These are phyloP conservation scores for Selene dorsalis DNA, from an alignment of 2,797 vertebrate species.

Conservation along the genomic window DNA sequence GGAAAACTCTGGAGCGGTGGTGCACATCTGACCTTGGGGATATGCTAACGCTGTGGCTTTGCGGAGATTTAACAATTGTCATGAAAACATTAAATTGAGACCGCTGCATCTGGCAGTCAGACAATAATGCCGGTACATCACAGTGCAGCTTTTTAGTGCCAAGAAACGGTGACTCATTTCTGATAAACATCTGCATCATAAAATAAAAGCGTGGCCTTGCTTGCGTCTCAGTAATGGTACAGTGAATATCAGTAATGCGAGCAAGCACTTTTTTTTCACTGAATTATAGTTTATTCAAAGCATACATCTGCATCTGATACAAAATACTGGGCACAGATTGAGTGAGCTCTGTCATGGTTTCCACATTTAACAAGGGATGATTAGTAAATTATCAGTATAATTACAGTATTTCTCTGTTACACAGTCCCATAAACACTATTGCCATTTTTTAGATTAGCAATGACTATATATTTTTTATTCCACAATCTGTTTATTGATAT, in stretches of 20 bases:
- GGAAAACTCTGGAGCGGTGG: constrained; percentile 53
- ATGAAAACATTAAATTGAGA: constrained; percentile 80
- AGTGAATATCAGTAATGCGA: constrained; percentile 81
- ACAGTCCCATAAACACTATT: constrained; percentile 53
- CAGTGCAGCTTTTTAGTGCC: constrained; percentile 65
- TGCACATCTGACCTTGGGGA: constrained; percentile 74
- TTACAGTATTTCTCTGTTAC: constrained; percentile 53
- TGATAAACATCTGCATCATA: constrained; percentile 87
- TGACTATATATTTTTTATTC: constrained; percentile 20
- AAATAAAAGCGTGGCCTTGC: constrained; percentile 80
- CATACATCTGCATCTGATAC: constrained; percentile 75
- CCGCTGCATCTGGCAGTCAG: constrained; percentile 81
- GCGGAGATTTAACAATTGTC: constrained; percentile 76
- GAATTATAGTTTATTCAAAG: constrained; percentile 76
- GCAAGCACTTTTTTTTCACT: constrained; percentile 47
- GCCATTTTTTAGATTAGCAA: constrained; percentile 33
- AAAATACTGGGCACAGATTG: constrained; percentile 62
- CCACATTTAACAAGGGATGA: constrained; percentile 60
- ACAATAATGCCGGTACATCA: constrained; percentile 79
- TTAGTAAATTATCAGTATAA: constrained; percentile 64
- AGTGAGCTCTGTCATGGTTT: constrained; percentile 63
- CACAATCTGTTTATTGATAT: background rate
- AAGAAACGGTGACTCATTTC: constrained; percentile 80
- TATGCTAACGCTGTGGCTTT: constrained; percentile 73
- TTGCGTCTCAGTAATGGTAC: constrained; percentile 75